Conservation (phyloP, 2,888 invertebrate genomes). For the Doris montereyensis region DNA sequence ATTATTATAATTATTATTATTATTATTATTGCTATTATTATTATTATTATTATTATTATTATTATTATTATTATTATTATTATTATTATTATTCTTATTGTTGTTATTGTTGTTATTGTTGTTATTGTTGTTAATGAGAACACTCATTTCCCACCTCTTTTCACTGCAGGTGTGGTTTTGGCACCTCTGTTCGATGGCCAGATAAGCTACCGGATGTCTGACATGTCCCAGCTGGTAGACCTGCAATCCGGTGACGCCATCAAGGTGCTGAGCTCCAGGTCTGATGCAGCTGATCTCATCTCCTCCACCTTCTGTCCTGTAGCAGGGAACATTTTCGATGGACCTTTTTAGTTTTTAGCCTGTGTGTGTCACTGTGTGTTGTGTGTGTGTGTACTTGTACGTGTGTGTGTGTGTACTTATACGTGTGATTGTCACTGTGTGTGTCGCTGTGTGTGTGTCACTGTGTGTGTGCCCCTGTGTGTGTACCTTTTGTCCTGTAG, state of each 20-base stretch:
- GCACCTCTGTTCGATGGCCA: neutral
- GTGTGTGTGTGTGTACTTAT: no score
- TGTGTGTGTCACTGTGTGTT: no score
- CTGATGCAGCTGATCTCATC: no score
- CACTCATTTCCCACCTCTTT: neutral
- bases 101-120: slow-evolving; percentile 1
- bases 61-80: neutral
- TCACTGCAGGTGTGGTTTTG: neutral
- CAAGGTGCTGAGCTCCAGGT: neutral
- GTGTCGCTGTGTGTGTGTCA: no score
- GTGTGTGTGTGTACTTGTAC: no score
- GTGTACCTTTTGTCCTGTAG: no score
- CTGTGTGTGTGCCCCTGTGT: no score
- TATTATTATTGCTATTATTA: neutral
- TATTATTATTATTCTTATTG: neutral
- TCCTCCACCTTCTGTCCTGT: neutral
- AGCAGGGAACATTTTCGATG: neutral
- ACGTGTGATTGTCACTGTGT: no score
- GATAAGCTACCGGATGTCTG: neutral
- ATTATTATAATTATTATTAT: neutral
- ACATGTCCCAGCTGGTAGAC: neutral
- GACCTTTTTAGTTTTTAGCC: no score
- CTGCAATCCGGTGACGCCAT: neutral
- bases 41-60: neutral
- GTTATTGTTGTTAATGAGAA: neutral